These are phyloP conservation scores for Lepilemur septentrionalis DNA, from an alignment of 2,797 vertebrate species.

Conservation along the genomic window DNA sequence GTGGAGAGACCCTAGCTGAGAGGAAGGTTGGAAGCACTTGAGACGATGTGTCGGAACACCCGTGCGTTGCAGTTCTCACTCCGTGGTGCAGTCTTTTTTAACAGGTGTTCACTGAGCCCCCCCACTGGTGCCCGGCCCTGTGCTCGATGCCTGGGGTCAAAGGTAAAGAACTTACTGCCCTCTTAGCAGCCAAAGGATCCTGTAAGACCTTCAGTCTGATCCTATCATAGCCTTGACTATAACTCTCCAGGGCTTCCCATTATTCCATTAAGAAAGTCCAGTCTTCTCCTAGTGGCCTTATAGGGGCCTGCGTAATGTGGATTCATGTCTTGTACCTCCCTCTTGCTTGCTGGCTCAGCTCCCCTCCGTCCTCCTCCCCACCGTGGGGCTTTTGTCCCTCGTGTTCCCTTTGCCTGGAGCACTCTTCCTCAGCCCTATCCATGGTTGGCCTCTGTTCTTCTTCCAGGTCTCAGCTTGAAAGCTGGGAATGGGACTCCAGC, in stretches of 20 bases:
- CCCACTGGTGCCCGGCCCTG: neutral
- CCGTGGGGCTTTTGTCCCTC: neutral
- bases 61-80: rapidly evolving
- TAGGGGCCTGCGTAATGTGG: neutral
- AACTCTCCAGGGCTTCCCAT: neutral
- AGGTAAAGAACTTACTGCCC: neutral
- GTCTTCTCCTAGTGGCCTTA: neutral
- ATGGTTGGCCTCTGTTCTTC: neutral
- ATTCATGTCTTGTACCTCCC: neutral
- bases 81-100: neutral
- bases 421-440: neutral
- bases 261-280: neutral
- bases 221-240: neutral
- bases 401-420: neutral
- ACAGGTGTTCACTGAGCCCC: neutral
- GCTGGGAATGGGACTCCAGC: neutral
- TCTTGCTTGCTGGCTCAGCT: neutral
- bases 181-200: neutral
- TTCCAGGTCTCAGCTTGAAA: neutral
- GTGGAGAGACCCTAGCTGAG: neutral
- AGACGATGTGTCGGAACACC: neutral
- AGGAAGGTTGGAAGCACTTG: neutral
- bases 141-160: slow-evolving; percentile 14
- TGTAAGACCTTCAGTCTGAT: neutral
- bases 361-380: neutral